phyloP scores from a whole-genome alignment of 2,113 vertebrate genomes.

The Silurus meridionalis region DNA sequence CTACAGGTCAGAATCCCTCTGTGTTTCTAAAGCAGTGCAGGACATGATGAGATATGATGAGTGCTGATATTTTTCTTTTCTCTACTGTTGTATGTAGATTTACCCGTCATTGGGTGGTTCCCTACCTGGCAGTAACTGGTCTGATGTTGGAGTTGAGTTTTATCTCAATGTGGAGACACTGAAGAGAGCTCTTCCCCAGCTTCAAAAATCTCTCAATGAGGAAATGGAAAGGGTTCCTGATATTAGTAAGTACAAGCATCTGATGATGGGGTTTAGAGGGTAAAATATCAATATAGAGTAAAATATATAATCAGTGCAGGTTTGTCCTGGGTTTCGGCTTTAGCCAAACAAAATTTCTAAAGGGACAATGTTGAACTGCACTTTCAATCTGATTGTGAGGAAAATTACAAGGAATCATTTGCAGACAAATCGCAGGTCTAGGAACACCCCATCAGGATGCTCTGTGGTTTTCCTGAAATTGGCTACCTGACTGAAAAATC shows the following conservation, averaged over 20 bases:
- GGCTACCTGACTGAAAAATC: no score
- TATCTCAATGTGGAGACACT: neutral
- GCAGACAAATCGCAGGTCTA: no score
- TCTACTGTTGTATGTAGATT: neutral
- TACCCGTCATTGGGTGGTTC: neutral
- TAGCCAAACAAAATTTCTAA: neutral
- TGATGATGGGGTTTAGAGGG: neutral
- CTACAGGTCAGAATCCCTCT: constrained; percentile 4
- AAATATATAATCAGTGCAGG: neutral
- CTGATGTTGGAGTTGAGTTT: neutral
- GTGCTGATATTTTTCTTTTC: neutral
- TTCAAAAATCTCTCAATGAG: neutral
- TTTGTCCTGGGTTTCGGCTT: neutral
- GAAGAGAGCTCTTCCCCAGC: neutral
- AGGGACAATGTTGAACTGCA: neutral
- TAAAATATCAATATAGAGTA: no score
- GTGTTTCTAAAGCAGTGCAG: neutral
- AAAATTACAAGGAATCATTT: neutral
- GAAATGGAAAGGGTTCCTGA: constrained; percentile 1
- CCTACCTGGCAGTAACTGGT: neutral
- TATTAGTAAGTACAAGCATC: neutral
- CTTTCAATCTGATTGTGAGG: neutral
- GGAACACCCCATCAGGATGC: no score
- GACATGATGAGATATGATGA: neutral
- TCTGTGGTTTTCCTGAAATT: no score